These are phyloP conservation scores for Actinia tenebrosa DNA, from an alignment of 64 coral and sea anemone genomes.

Conservation along the genomic window DNA sequence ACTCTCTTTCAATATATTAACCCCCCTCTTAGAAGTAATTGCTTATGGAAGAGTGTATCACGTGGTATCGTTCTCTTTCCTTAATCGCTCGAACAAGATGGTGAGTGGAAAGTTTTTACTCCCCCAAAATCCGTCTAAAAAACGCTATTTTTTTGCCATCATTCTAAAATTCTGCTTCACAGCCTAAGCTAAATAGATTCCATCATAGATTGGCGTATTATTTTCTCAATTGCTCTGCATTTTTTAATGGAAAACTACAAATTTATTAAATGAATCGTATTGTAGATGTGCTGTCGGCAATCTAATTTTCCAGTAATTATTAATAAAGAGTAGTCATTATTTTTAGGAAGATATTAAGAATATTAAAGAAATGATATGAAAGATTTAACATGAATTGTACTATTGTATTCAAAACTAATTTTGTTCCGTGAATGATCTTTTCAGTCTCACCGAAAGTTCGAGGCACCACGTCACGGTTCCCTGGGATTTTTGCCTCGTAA, in stretches of 20 bases:
- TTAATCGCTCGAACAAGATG: constrained; percentile 29
- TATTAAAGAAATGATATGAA: not conserved
- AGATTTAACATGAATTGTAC: not conserved
- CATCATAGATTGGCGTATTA: not conserved
- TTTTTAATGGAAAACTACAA: not conserved
- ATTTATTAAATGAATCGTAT: not conserved
- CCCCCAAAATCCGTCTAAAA: not conserved
- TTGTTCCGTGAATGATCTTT: not conserved
- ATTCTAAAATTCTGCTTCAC: not conserved
- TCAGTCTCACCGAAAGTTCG: constrained; percentile 98
- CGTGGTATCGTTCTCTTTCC: constrained; percentile 5
- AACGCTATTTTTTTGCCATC: not conserved
- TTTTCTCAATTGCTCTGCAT: not conserved
- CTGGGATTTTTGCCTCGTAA: constrained; percentile 96
- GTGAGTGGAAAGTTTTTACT: constrained; percentile 4
- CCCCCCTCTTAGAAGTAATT: not conserved
- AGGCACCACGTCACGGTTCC: constrained; percentile 95
- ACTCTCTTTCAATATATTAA: not conserved
- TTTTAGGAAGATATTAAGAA: not conserved
- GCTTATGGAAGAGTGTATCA: not conserved
- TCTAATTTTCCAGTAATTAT: not conserved
- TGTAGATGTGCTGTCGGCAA: not conserved
- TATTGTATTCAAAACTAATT: not conserved
- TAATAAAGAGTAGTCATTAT: not conserved
- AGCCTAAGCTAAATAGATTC: not conserved